Evolutionary conservation across 2,113 vertebrate species (phyloP).

Genomic region (Forbesichthys papilliferus): DNA sequence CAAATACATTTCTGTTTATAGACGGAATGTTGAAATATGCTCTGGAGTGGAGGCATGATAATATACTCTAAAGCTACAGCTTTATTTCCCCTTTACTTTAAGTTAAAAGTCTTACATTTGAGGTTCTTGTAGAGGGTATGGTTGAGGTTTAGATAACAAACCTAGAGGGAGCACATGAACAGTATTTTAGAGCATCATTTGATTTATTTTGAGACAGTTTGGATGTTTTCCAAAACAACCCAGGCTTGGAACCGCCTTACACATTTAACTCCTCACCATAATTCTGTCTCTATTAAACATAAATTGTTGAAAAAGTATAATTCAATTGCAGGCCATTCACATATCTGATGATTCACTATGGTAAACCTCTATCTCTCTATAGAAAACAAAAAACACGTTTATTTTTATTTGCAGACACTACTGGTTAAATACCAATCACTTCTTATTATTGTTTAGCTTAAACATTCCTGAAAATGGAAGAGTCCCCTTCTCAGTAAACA

Average conservation of each 20-base stretch:
- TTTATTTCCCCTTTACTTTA: too few relatives aligned
- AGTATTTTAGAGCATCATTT: neutral
- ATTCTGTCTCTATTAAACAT: constrained; percentile 16
- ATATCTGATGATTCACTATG: neutral
- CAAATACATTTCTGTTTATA: too few relatives aligned
- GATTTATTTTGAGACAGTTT: constrained; percentile 13
- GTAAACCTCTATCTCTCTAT: neutral
- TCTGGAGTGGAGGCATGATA: neutral
- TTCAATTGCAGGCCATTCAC: constrained; percentile 1
- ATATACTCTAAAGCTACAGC: too few relatives aligned
- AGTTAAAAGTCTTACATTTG: constrained; percentile 12
- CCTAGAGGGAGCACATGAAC: constrained; percentile 5
- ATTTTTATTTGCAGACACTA: constrained; percentile 40
- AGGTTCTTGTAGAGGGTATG: constrained; percentile 1
- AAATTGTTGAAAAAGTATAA: constrained; percentile 20
- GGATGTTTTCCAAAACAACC: neutral
- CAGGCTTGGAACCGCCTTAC: neutral
- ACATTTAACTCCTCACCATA: constrained; percentile 9
- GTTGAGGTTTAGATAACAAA: constrained; percentile 10
- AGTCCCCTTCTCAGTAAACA: constrained; percentile 43
- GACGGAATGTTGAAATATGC: neutral
- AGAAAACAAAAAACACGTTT: constrained; percentile 38
- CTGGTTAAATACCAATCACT: constrained; percentile 25
- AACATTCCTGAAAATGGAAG: constrained; percentile 40
- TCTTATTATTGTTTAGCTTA: constrained; percentile 30